These are phyloP conservation scores for Glyptemys insculpta DNA, from an alignment of 2,797 vertebrate species.

Conservation along the genomic window DNA sequence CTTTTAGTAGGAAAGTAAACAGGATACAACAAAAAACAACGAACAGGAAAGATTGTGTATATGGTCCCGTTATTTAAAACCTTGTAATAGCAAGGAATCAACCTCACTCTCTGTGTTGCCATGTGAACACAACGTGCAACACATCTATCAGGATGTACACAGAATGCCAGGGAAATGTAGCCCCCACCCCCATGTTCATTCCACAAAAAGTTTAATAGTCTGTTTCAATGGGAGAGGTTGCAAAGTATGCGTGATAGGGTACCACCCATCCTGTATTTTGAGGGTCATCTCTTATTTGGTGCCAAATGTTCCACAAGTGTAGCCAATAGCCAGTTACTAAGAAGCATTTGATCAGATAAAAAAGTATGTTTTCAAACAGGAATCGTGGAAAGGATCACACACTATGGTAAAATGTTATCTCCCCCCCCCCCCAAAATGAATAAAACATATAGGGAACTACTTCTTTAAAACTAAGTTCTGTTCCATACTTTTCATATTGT, in stretches of 20 bases:
- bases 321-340: background rate
- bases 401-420: background rate
- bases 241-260: background rate
- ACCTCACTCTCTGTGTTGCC: background rate
- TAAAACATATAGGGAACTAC: background rate
- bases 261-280: constrained; percentile 24
- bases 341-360: background rate
- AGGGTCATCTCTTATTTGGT: background rate
- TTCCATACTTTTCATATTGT: background rate
- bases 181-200: background rate
- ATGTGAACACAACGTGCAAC: background rate
- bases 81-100: background rate
- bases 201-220: background rate
- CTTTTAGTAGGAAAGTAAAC: background rate
- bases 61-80: background rate
- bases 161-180: accelerated
- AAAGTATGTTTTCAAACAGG: background rate
- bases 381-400: background rate
- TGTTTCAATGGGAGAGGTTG: constrained; percentile 8
- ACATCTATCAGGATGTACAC: background rate
- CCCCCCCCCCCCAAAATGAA: background rate
- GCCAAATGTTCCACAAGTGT: background rate
- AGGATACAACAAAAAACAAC: constrained; percentile 6
- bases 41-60: background rate
- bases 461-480: background rate